A percentile compares a stretch with the other conserved stretches of the same genome.
These are phyloP conservation scores for Zalophus californianus DNA, from an alignment of 2,797 vertebrate species.

Conservation along the genomic window DNA sequence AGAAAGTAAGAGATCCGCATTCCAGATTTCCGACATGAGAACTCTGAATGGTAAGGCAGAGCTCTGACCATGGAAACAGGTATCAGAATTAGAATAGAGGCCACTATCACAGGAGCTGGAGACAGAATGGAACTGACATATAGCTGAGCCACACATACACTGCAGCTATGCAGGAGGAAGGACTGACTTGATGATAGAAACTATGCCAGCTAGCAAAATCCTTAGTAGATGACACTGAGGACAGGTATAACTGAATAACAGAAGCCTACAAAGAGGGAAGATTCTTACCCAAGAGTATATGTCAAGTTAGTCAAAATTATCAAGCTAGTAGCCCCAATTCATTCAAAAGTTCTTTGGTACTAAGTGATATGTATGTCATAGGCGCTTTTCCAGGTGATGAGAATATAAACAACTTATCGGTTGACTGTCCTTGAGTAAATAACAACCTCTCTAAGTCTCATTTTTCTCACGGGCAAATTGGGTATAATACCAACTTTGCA, in stretches of 20 bases:
- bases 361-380: not conserved
- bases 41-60: not conserved
- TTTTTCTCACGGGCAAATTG: constrained; percentile 11
- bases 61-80: not conserved
- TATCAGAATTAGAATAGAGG: not conserved
- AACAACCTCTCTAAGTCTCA: not conserved
- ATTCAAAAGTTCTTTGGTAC: not conserved
- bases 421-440: not conserved
- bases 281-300: not conserved
- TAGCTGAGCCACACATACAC: not conserved
- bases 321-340: not conserved
- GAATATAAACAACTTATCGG: constrained; percentile 6
- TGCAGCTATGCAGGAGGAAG: not conserved
- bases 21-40: constrained; percentile 34
- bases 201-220: not conserved
- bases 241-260: constrained; percentile 8
- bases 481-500: not conserved
- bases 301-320: constrained; percentile 18
- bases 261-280: not conserved
- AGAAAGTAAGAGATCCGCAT: constrained; percentile 12
- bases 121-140: not conserved
- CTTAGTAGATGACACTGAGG: not conserved
- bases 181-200: not conserved
- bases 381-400: not conserved
- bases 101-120: not conserved